Evolutionary conservation across 1,140 invertebrate species (phyloP), one percentile per base, ranked within the genome.

Genomic region (Formica exsecta): DNA sequence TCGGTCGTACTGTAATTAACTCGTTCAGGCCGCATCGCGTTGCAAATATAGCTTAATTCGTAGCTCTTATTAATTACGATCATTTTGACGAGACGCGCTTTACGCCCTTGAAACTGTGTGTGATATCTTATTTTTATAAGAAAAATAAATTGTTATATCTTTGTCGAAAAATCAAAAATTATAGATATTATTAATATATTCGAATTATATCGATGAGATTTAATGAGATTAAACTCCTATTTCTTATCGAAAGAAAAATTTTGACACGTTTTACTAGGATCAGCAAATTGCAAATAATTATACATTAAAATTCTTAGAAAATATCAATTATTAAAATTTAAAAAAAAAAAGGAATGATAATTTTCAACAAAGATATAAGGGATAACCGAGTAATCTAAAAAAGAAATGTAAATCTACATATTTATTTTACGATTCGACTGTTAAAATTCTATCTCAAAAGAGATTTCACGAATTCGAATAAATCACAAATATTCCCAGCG

Each of bases 61-160:
- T 22, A 41, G 9, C 57, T 75, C 5, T 73, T 73, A 38, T 75
- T 75, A 75, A 75, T 61, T 29, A 19, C 29, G 16, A 3, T 75
- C 7, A 6, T 41, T 61, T 61, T 22, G 41, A 65, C 11, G 6
- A 36, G 19, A 41, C 16, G 32, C n/a, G 9, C 5, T 16, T 73
- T 57, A 16, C 3, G 16, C 54, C 9, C 2, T 71, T 4, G 44
- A 51, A 51, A 71, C 16, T 32, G n/a, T 9, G 13, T 25, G 22
- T 22, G 22, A 2, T 7, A 73, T 13, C 29, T 73, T 22, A 73
- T 36, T 73, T 73, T 73, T 71, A n/a, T 32, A 6, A 71, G 11
- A 32, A 0, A 54, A 29, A 4, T 71, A n/a, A 0, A 19, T 54
- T 5, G 13, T 54, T 73, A 73, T 54, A n/a, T 73, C n/a, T 71